Conservation (phyloP, 2,888 invertebrate genomes). For the Pegoplata infirma region DNA sequence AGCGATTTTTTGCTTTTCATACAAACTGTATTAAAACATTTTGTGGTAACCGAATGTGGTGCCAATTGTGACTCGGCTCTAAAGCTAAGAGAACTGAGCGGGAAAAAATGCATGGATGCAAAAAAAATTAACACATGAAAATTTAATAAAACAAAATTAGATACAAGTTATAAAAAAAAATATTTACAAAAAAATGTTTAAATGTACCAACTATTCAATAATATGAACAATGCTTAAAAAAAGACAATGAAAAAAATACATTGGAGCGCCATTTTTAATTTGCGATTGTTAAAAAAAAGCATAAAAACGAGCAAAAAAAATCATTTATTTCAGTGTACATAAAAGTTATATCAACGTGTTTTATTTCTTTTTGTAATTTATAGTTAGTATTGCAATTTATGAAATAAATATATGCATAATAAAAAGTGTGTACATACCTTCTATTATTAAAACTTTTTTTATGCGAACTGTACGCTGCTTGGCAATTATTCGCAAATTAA, state of each 20-base stretch:
- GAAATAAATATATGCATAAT: too few species aligned
- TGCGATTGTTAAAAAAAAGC: conserved; percentile 12
- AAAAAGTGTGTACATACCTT: not conserved
- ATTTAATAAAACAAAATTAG: conserved; percentile 4
- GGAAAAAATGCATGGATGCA: conserved; percentile 26
- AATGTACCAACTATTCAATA: not conserved
- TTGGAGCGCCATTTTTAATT: conserved; percentile 66
- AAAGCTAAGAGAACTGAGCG: conserved; percentile 25
- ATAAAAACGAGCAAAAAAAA: conserved; percentile 6
- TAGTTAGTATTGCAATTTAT: too few species aligned
- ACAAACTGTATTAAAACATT: too few species aligned
- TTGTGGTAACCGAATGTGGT: too few species aligned
- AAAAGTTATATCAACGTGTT: too few species aligned
- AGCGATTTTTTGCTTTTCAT: too few species aligned
- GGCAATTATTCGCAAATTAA: conserved; percentile 1
- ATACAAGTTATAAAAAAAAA: not conserved
- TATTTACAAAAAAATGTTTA: not conserved
- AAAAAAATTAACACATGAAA: not conserved
- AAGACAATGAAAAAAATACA: not conserved
- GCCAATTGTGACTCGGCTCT: too few species aligned
- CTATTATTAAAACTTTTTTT: not conserved
- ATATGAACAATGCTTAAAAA: not conserved
- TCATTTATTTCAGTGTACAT: conserved; percentile 30
- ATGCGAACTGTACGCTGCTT: not conserved
- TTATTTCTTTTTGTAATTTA: too few species aligned